Evolutionary conservation across 2,888 invertebrate genomes (phyloP).

Genomic region (Tryphoninae sp.): DNA sequence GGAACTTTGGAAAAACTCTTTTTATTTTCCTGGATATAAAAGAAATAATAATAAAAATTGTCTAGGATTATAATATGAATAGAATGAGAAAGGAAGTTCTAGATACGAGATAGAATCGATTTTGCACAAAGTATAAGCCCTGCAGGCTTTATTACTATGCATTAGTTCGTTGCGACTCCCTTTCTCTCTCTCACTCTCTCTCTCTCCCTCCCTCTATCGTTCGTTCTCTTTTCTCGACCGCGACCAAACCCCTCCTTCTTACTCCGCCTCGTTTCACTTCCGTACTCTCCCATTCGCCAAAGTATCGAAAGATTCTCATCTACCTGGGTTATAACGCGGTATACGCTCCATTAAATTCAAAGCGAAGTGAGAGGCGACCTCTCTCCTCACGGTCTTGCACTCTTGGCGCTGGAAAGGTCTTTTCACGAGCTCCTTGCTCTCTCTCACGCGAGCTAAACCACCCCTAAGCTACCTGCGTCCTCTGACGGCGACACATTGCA

Average conservation of each 20-base stretch:
- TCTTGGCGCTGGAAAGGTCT: neutral
- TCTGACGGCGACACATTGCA: neutral
- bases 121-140: slow-evolving; percentile 37
- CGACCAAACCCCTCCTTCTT: slow-evolving; percentile 5
- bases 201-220: neutral
- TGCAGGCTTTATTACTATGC: slow-evolving; percentile 57
- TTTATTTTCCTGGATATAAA: neutral
- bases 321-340: slow-evolving; percentile 32
- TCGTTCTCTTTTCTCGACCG: neutral
- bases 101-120: slow-evolving; percentile 51
- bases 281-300: slow-evolving; percentile 27
- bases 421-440: slow-evolving; percentile 9
- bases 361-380: slow-evolving; percentile 37
- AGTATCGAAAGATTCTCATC: slow-evolving; percentile 61
- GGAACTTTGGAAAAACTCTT: too few relatives aligned
- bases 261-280: neutral
- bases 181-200: slow-evolving; percentile 3
- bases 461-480: neutral
- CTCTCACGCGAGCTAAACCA: slow-evolving; percentile 41
- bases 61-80: neutral
- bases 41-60: slow-evolving; percentile 9
- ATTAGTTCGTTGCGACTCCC: slow-evolving; percentile 35
- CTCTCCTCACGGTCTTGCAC: slow-evolving; percentile 25
- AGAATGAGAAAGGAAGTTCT: neutral
- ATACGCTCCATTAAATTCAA: slow-evolving; percentile 59